These are phyloP conservation scores for Poecilus cupreus DNA, from an alignment of 2,888 invertebrate genomes.

Conservation along the genomic window DNA sequence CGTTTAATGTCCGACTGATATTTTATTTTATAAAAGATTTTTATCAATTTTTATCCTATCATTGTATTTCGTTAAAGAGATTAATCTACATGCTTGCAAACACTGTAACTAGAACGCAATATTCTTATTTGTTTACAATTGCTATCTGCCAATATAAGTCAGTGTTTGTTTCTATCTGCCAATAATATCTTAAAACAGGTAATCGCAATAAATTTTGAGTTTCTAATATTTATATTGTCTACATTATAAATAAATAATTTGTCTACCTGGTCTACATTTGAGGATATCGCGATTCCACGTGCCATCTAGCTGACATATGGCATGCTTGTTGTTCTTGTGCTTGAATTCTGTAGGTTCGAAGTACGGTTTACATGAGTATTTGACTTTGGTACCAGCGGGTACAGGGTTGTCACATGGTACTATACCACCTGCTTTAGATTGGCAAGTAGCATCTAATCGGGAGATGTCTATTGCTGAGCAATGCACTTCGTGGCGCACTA, in stretches of 20 bases:
- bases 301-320: constrained; percentile 70
- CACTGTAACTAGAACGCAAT: too few species aligned
- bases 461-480: constrained; percentile 65
- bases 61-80: too few species aligned
- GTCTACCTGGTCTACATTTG: constrained; percentile 69
- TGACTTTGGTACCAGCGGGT: constrained; percentile 68
- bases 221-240: neutral
- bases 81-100: too few species aligned
- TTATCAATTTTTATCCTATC: too few species aligned
- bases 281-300: constrained; percentile 70
- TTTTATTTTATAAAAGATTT: too few species aligned
- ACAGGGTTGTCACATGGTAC: constrained; percentile 68
- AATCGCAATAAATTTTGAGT: neutral
- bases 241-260: neutral
- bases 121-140: too few species aligned
- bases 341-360: constrained; percentile 67
- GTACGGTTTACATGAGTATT: constrained; percentile 69
- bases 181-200: too few species aligned
- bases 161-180: too few species aligned
- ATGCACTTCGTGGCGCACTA: constrained; percentile 57
- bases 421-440: constrained; percentile 66
- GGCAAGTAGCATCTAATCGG: constrained; percentile 66
- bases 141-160: too few species aligned
- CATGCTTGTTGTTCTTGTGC: constrained; percentile 64
- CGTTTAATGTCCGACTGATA: too few species aligned